Evolutionary conservation across 2,888 invertebrate genomes (phyloP), one percentile per base, ranked within the genome.

Genomic region (Campopleginae sp.): DNA sequence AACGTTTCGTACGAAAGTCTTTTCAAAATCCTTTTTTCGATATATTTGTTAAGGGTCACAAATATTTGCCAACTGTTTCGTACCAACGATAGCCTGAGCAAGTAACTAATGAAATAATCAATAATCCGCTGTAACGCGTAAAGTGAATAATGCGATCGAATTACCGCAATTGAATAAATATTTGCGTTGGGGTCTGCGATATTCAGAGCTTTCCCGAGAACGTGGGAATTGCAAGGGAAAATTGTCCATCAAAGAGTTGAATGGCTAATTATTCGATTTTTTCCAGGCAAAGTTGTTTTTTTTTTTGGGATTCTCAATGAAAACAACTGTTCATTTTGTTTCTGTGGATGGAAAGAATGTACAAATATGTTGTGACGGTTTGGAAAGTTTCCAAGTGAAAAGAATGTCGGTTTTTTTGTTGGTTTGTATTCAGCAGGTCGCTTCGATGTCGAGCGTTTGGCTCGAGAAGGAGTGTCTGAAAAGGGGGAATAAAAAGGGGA

Each of bases 361-460:
- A 48, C 46, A 48, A 48, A 48, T 48, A 48, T 48, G 17, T 17
- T 48, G 14, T 54, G 1, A 76, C 65, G 17, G 10, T 48, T 48
- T 38, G 48, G 33, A 51, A 17, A 19, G 1, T 27, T 75, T 33
- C 46, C 19, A 46, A 63, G 33, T 19, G 63, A 44, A 61, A 38
- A n/a, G 23, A 54, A 71, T 54, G 46, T 75, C 3, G 3, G 63
- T 14, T 68, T 33, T 72, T 8, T n/a, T 8, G 65, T 14, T 74
- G 17, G n/a, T 54, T 19, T 7, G 31, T 42, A 42, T 27, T 42
- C 51, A 44, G n/a, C 5, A 42, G 74, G 48, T 68, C 61, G 5
- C 17, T 70, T 72, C 58, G 82, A 82, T 78, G 31, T 38, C 38
- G 12, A 31, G 27, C 19, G 27, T 63, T 31, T 48, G 42, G 54